Conservation (phyloP, 2,797 vertebrate species). For the Hemibagrus guttatus region DNA sequence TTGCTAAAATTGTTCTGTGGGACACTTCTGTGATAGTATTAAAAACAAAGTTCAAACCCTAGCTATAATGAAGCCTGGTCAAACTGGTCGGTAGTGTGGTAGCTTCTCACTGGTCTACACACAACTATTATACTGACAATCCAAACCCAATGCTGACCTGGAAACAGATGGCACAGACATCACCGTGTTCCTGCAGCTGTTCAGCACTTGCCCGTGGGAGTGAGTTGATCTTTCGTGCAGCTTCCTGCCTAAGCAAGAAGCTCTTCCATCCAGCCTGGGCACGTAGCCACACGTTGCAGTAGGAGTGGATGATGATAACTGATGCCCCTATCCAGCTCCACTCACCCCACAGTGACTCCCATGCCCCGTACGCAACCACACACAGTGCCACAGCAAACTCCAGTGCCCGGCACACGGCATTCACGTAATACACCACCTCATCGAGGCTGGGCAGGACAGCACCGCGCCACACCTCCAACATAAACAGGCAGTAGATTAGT, state of each 20-base stretch:
- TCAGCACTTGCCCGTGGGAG: slow-evolving; percentile 74
- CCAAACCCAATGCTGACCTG: slow-evolving; percentile 72
- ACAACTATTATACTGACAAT: neutral
- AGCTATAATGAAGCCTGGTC: neutral
- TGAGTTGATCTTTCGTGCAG: slow-evolving; percentile 82
- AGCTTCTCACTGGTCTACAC: neutral
- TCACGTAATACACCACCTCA: slow-evolving; percentile 85
- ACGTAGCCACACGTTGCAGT: slow-evolving; percentile 88
- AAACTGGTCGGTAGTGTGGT: neutral
- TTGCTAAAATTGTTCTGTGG: neutral
- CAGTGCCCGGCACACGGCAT: slow-evolving; percentile 81
- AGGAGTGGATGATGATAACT: slow-evolving; percentile 86
- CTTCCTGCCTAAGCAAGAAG: slow-evolving; percentile 83
- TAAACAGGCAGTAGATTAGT: slow-evolving; percentile 84
- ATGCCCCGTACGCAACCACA: slow-evolving; percentile 84
- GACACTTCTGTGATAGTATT: neutral
- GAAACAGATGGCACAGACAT: slow-evolving; percentile 89
- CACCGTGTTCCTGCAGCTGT: slow-evolving; percentile 78
- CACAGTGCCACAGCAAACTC: slow-evolving; percentile 88
- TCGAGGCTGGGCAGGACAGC: slow-evolving; percentile 81
- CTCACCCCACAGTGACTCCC: slow-evolving; percentile 86
- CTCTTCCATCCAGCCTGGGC: slow-evolving; percentile 87
- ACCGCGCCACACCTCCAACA: slow-evolving; percentile 79
- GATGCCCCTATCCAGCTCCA: slow-evolving; percentile 92
- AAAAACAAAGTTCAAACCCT: neutral